Evolutionary conservation across 1,140 invertebrate genomes (phyloP), one percentile per base, ranked within the genome.

Genomic region (Pseudomyrmex pallidus): DNA sequence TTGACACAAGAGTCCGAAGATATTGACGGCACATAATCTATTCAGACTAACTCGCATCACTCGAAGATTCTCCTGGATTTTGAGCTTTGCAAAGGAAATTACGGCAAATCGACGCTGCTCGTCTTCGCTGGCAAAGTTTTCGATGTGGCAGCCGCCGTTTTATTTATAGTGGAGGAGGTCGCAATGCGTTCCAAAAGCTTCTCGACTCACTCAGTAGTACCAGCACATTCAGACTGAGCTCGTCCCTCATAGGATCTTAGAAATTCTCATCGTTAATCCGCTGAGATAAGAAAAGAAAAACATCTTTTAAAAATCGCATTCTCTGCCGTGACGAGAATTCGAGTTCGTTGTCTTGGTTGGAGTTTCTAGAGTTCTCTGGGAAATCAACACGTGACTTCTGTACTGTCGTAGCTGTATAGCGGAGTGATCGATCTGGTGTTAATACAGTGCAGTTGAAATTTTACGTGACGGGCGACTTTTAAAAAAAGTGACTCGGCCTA

Each of bases 131-230:
- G 92, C 90, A 91, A 80, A 91, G 87, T 88, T 86, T 89, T 89
- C 88, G 88, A 50, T 82, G 85, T 91, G 89, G 92, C 90, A 88
- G 83, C 84, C 85, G 89, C 67, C 72, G 86, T 90, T 93, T 93
- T 94, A 94, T 94, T 94, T 93, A 94, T 94, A 94, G 93, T 89
- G 84, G 84, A 92, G 90, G 93, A 93, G 92, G 92, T 92, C 91
- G 91, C 78, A 90, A 85, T 91, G 90, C 89, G 91, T 92, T 93
- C 91, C 92, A 92, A 93, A 93, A 92, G 88, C 88, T 89, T 85
- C 78, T 83, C 85, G 90, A 87, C 85, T 76, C 85, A 87, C 35
- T 67, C 84, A 87, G 86, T 86, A 87, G 74, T 74, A 78, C 80
- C 70, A 82, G 80, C 80, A 82, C 76, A 73, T 83, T 59, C 83